Evolutionary conservation across 2,888 invertebrate species (phyloP).

Genomic region (Eutolmus rufibarbis): DNA sequence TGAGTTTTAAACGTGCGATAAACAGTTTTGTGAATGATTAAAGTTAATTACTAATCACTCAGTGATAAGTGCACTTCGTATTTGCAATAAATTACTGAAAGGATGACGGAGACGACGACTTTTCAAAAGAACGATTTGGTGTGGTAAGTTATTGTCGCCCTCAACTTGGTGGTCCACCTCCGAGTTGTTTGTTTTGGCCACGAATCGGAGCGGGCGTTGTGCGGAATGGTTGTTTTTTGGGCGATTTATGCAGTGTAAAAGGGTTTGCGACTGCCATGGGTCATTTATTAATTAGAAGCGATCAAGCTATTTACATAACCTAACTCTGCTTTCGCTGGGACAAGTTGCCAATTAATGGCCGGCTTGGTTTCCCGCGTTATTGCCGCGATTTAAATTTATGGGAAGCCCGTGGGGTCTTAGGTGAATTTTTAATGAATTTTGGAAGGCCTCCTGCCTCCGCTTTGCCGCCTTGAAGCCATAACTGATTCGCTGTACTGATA

Average conservation of each 20-base stretch:
- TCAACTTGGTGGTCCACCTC: not conserved
- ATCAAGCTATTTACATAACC: constrained; percentile 15
- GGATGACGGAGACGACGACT: not conserved
- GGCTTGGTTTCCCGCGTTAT: constrained; percentile 35
- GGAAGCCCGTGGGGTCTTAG: not conserved
- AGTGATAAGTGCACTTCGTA: constrained; percentile 1
- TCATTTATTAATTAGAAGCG: not conserved
- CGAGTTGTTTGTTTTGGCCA: not conserved
- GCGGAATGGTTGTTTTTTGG: not conserved
- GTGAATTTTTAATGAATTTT: not conserved
- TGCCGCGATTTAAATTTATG: not conserved
- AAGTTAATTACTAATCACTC: not conserved
- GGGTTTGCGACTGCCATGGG: not conserved
- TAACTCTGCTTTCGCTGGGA: not conserved
- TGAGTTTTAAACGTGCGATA: not conserved
- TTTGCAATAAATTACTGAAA: not conserved
- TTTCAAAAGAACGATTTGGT: constrained; percentile 38
- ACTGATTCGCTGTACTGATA: not conserved
- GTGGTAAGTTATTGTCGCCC: constrained; percentile 32
- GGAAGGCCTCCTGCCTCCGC: not conserved
- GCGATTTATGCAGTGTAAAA: not conserved
- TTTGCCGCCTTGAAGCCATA: not conserved
- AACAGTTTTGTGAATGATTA: not conserved
- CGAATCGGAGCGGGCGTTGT: not conserved
- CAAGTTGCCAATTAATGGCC: constrained; percentile 19